A percentile compares a stretch with the other conserved stretches of the same genome.
Conservation (phyloP, 2,797 vertebrate genomes). For the Melanotaenia parkinsoni region DNA sequence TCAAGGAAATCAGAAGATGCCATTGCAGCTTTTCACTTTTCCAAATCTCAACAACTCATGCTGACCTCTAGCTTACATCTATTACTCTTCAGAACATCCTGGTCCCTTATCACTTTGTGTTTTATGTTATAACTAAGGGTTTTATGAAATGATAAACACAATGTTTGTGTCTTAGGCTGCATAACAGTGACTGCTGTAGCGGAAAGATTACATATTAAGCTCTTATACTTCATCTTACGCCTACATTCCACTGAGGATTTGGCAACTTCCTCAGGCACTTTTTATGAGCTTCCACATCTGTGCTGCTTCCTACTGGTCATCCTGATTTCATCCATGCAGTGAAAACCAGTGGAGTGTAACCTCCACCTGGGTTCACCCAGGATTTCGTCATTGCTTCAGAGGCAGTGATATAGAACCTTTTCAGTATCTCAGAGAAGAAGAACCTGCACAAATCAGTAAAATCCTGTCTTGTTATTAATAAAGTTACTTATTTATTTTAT, state of each 20-base stretch:
- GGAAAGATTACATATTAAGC: not conserved
- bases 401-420: not conserved
- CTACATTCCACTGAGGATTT: conserved; percentile 17
- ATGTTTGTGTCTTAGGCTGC: too few species aligned
- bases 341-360: conserved; percentile 14
- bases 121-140: not conserved
- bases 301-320: conserved; percentile 11
- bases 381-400: conserved; percentile 2
- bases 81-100: not conserved
- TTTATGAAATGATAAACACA: not conserved
- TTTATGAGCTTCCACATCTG: not conserved
- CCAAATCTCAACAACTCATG: not conserved
- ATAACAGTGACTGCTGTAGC: too few species aligned
- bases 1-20: conserved; percentile 1
- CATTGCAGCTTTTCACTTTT: not conserved
- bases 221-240: conserved; percentile 6
- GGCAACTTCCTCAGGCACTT: too few species aligned
- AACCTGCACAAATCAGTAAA: too few species aligned
- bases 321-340: conserved; percentile 1
- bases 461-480: too few species aligned
- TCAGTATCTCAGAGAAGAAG: not conserved
- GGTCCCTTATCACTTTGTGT: too few species aligned
- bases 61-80: not conserved
- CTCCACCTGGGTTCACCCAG: not conserved
- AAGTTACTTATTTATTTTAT: too few species aligned